Evolutionary conservation across 2,888 invertebrate genomes (phyloP).

Genomic region (Sphaerophoria taeniata): DNA sequence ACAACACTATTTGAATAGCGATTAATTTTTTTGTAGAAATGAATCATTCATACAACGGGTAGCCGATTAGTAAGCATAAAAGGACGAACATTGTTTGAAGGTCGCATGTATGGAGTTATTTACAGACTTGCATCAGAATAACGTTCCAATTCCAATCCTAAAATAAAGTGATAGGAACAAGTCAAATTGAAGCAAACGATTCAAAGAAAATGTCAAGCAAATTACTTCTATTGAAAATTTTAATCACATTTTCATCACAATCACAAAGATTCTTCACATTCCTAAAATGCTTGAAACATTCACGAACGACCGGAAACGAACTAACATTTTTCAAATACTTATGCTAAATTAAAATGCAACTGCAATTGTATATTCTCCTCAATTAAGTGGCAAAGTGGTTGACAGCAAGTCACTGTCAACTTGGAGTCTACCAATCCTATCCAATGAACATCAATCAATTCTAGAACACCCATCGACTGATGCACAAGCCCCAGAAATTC

Average conservation of each 20-base stretch:
- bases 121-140: too few relatives aligned
- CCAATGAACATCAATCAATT: slow-evolving; percentile 21
- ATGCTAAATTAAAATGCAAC: neutral
- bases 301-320: too few relatives aligned
- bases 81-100: neutral
- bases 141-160: too few relatives aligned
- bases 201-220: too few relatives aligned
- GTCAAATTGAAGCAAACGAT: too few relatives aligned
- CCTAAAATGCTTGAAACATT: too few relatives aligned
- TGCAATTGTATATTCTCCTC: neutral
- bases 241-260: too few relatives aligned
- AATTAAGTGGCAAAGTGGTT: slow-evolving; percentile 5
- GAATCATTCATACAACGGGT: neutral
- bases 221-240: too few relatives aligned
- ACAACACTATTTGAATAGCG: slow-evolving; percentile 13
- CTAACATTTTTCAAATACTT: too few relatives aligned
- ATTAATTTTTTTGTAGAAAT: neutral
- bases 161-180: too few relatives aligned
- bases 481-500: slow-evolving; percentile 26
- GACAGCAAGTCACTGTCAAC: slow-evolving; percentile 5
- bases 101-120: too few relatives aligned
- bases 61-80: neutral
- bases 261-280: too few relatives aligned
- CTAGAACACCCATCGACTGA: neutral
- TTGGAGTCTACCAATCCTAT: slow-evolving; percentile 20